These are phyloP conservation scores for Allygus modestus DNA, from an alignment of 2,888 invertebrate species.

Conservation along the genomic window DNA sequence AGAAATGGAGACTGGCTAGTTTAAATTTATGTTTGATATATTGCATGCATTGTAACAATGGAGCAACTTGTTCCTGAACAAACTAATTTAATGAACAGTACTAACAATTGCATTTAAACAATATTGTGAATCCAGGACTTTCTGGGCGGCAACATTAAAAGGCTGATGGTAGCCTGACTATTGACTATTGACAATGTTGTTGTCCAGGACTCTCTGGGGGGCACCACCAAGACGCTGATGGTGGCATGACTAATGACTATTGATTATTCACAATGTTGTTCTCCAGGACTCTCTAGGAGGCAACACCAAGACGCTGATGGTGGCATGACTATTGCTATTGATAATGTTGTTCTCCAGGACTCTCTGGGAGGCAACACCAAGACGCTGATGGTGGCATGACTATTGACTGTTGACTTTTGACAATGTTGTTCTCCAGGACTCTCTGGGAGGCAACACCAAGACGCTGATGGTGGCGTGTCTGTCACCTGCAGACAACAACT, in stretches of 20 bases:
- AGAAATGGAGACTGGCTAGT: too few relatives aligned
- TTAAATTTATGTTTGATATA: too few relatives aligned
- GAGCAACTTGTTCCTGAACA: too few relatives aligned
- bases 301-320: slow-evolving; percentile 93
- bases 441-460: slow-evolving; percentile 91
- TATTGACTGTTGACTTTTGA: slow-evolving; percentile 87
- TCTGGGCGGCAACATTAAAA: slow-evolving; percentile 92
- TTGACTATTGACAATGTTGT: too few relatives aligned
- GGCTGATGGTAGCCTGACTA: slow-evolving; percentile 91
- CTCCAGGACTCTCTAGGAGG: slow-evolving; percentile 91
- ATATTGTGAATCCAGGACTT: too few relatives aligned
- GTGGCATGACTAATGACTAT: slow-evolving; percentile 90
- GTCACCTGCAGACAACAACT: slow-evolving; percentile 89
- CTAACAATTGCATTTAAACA: too few relatives aligned
- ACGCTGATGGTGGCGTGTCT: slow-evolving; percentile 93
- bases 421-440: slow-evolving; percentile 77
- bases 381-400: slow-evolving; percentile 92
- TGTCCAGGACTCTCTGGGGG: slow-evolving; percentile 90
- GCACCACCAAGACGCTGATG: slow-evolving; percentile 94
- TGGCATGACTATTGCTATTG: slow-evolving; percentile 91
- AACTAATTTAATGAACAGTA: too few relatives aligned
- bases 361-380: slow-evolving; percentile 92
- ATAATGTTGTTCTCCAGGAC: too few relatives aligned
- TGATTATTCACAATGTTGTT: too few relatives aligned
- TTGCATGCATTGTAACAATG: too few relatives aligned